phyloP scores from a whole-genome alignment of 2,113 vertebrate species.

The Cyprinodon brontotheroides region DNA sequence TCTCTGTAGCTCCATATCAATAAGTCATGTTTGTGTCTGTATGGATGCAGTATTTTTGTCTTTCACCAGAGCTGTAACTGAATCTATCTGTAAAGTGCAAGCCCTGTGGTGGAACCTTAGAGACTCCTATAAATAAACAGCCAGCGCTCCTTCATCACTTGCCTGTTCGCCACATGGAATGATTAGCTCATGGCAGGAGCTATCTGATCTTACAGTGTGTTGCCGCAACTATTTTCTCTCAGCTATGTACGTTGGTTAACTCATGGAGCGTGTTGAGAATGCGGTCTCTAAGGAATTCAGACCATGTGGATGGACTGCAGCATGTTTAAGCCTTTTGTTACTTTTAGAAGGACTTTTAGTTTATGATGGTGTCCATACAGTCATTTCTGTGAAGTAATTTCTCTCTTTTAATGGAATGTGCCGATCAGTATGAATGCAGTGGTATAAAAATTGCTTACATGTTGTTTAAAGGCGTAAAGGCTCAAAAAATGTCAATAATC shows the following conservation, averaged over 20 bases:
- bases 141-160: constrained; percentile 73
- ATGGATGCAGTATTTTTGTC: constrained; percentile 64
- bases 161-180: constrained; percentile 73
- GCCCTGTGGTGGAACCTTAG: constrained; percentile 71
- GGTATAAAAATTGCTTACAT: not conserved
- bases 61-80: constrained; percentile 72
- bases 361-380: not conserved
- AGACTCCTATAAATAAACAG: constrained; percentile 78
- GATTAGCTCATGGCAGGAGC: constrained; percentile 74
- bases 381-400: constrained; percentile 3
- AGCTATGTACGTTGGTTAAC: constrained; percentile 61
- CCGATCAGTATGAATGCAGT: not conserved
- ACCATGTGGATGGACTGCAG: constrained; percentile 33
- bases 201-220: constrained; percentile 69
- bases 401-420: not conserved
- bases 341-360: not conserved
- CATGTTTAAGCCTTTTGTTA: constrained; percentile 12
- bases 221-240: constrained; percentile 72
- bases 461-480: not conserved
- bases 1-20: constrained; percentile 13
- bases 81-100: constrained; percentile 67
- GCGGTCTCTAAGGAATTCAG: constrained; percentile 52
- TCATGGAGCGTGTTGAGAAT: constrained; percentile 53
- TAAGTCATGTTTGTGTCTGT: constrained; percentile 46
- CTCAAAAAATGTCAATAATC: not conserved